These are phyloP conservation scores for Tromatobia lineatoria DNA, from an alignment of 2,888 invertebrate species.

Conservation along the genomic window DNA sequence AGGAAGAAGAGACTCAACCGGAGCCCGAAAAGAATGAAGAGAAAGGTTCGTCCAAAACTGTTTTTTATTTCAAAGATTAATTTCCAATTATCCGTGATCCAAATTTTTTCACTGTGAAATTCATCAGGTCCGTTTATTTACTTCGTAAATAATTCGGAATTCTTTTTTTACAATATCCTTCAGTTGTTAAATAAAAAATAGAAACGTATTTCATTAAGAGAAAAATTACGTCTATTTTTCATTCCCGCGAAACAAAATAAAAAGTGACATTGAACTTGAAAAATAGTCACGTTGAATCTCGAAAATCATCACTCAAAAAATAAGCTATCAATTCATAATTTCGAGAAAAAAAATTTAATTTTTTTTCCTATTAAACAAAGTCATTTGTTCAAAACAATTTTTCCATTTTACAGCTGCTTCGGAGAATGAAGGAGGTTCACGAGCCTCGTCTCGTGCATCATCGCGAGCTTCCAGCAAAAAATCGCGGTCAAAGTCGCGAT, in stretches of 20 bases:
- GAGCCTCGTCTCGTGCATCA: constrained; percentile 85
- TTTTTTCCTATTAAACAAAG: too few species aligned
- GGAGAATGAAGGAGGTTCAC: constrained; percentile 84
- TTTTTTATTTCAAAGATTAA: constrained; percentile 23
- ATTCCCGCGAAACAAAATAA: too few species aligned
- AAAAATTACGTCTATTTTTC: too few species aligned
- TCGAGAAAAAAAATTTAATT: too few species aligned
- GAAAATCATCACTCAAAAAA: too few species aligned
- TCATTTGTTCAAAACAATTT: neutral
- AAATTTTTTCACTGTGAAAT: too few species aligned
- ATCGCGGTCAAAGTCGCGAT: constrained; percentile 78
- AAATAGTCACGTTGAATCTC: too few species aligned
- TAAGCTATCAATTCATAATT: too few species aligned
- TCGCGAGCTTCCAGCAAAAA: constrained; percentile 81
- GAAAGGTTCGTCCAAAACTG: constrained; percentile 76
- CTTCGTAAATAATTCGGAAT: constrained; percentile 34
- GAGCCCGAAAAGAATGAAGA: constrained; percentile 82
- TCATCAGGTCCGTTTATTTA: neutral
- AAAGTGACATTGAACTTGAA: too few species aligned
- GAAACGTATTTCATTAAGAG: too few species aligned
- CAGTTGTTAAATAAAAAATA: too few species aligned
- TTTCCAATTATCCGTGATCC: neutral
- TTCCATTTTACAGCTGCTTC: constrained; percentile 79
- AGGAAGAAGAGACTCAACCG: constrained; percentile 86
- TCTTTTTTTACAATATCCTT: too few species aligned